Percentiles rank a stretch among this genome's conserved stretches.
These are phyloP conservation scores for Galerucella nymphaeae DNA, from an alignment of 2,888 invertebrate species.

Conservation along the genomic window DNA sequence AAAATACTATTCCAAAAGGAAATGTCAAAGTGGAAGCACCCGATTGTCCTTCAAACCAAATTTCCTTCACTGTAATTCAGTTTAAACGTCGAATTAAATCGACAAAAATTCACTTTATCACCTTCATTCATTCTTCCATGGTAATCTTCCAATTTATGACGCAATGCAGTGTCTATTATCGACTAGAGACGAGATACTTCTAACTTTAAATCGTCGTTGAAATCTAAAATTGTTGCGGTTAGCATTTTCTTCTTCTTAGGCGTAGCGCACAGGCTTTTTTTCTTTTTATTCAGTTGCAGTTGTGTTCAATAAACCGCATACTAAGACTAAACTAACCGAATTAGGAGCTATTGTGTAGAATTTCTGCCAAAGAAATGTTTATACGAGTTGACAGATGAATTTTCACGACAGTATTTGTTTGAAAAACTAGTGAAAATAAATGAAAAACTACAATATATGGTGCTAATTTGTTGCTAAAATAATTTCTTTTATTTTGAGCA, in stretches of 20 bases:
- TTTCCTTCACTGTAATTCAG: background rate
- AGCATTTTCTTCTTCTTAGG: conserved; percentile 11
- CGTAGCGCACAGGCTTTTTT: background rate
- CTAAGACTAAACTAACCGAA: conserved; percentile 34
- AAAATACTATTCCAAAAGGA: too few species aligned
- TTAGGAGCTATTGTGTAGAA: conserved; percentile 33
- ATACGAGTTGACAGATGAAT: conserved; percentile 23
- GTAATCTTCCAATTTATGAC: conserved; percentile 59
- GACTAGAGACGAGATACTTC: conserved; percentile 45
- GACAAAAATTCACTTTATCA: background rate
- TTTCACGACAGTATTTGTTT: conserved; percentile 12
- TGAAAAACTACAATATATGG: background rate
- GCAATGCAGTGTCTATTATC: conserved; percentile 58
- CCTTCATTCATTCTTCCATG: conserved; percentile 35
- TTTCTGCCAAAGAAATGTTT: conserved; percentile 31
- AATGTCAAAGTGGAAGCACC: too few species aligned
- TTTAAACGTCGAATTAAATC: background rate
- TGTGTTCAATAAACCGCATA: conserved; percentile 35
- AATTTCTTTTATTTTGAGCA: too few species aligned
- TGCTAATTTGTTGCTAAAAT: too few species aligned
- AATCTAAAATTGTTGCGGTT: conserved; percentile 42
- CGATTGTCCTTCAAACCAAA: too few species aligned
- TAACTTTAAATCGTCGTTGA: conserved; percentile 37
- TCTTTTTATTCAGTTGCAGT: conserved; percentile 28
- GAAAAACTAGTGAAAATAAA: background rate